Base-by-base conservation (phyloP, 2,797 vertebrate species). In the Catostomus latipinnis region DNA sequence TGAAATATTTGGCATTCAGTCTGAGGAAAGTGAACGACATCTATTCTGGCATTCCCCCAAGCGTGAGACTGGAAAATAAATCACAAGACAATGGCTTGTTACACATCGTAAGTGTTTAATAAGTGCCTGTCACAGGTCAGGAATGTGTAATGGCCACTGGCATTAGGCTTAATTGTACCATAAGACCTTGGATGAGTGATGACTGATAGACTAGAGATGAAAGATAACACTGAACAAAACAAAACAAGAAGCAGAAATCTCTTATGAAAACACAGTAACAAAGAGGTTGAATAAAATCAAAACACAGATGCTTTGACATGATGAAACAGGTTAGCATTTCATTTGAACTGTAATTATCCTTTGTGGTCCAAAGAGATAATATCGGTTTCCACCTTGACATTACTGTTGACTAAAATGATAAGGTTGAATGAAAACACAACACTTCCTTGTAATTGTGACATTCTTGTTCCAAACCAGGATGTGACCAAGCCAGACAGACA, bases 81-180 rank as follows among this genome's bases (percentile, higher is more conserved):
- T 83, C 81, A 83, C 84, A 68, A 92, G 84, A 87, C 84, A 81
- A 72, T 78, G 76, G 75, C 81, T 89, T 87, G 89, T 91, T 88
- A 85, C 87, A 85, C 84, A 82, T 87, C 85, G 84, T 88, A 81
- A 88, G 88, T 80, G 85, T 74, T 85, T 92, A 92, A 94, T 93
- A 90, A 90, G 88, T 86, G 88, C 87, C 90, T 92, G 89, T 91
- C 90, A 87, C 71, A 83, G 83, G 77, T 81, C 74, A 88, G 90
- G 90, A 92, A 92, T 92, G 90, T 85, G 81, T 86, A 87, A 88
- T 79, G 83, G 86, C 89, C 85, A 66, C 86, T 81, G 87, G 87
- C 88, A 84, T 87, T 83, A 87, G 82, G 90, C 86, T 81, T 88
- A 87, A 89, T 86, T 88, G 88, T 80, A 86, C 85, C 86, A 86